Conservation (phyloP, 2,113 vertebrate species). For the Tichodroma muraria region DNA sequence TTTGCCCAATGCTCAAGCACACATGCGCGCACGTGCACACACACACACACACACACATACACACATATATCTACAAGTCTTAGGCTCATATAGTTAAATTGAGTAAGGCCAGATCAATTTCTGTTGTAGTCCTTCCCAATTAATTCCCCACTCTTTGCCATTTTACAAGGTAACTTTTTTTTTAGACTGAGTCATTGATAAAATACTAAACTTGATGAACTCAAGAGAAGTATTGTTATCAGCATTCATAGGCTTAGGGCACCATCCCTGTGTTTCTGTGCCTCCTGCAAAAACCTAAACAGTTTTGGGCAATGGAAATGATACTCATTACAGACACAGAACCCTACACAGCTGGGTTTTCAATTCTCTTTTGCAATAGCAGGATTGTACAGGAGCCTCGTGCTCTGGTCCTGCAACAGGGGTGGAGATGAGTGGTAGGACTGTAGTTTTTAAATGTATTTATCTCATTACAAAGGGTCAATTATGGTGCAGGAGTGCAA, state of each 20-base stretch:
- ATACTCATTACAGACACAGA: background rate
- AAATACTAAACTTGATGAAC: background rate
- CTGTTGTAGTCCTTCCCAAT: background rate
- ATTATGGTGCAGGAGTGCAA: background rate
- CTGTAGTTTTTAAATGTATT: background rate
- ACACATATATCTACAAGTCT: background rate
- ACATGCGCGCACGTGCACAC: too few species aligned
- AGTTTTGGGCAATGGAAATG: background rate
- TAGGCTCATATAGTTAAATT: background rate
- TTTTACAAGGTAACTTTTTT: background rate
- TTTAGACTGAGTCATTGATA: background rate
- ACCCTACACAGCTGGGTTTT: background rate
- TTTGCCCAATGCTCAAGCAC: background rate
- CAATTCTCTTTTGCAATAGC: background rate
- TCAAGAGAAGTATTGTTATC: background rate
- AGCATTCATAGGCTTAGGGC: background rate
- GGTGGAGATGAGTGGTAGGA: background rate
- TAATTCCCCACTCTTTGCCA: background rate
- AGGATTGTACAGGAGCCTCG: background rate
- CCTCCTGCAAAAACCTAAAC: background rate
- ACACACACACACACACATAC: too few species aligned
- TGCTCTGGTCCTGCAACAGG: accelerated
- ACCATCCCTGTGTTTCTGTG: background rate
- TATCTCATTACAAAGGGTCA: background rate
- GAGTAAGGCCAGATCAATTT: background rate